Conservation (phyloP, 2,797 vertebrate genomes). For the Sebastes steindachneri region DNA sequence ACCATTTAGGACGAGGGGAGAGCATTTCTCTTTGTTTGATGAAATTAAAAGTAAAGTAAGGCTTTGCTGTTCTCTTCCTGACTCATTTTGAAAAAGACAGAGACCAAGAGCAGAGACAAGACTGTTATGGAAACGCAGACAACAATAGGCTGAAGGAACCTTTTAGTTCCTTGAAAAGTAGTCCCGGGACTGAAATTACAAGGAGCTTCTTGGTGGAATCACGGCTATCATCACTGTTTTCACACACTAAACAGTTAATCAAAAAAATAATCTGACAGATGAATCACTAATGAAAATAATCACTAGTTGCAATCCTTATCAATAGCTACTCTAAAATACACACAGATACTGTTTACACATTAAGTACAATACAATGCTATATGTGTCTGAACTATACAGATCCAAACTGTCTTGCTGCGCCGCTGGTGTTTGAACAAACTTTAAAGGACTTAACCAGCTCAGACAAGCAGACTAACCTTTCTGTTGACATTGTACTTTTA, state of each 20-base stretch:
- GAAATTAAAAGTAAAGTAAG: too few species aligned
- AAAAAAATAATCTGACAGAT: not conserved
- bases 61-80: too few species aligned
- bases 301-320: not conserved
- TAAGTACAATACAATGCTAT: not conserved
- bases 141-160: too few species aligned
- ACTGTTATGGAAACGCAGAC: too few species aligned
- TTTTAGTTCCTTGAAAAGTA: too few species aligned
- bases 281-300: not conserved
- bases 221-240: not conserved
- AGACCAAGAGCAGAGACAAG: too few species aligned
- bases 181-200: not conserved
- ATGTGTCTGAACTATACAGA: not conserved
- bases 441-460: not conserved
- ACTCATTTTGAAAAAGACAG: too few species aligned
- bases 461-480: not conserved
- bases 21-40: too few species aligned
- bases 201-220: not conserved
- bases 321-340: not conserved
- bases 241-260: not conserved
- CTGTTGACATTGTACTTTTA: constrained; percentile 28
- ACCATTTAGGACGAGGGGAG: too few species aligned
- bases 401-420: not conserved
- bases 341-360: not conserved
- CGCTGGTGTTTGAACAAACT: not conserved